These are phyloP conservation scores for Drosophila tripunctata DNA, from an alignment of 2,888 invertebrate genomes.

Conservation along the genomic window DNA sequence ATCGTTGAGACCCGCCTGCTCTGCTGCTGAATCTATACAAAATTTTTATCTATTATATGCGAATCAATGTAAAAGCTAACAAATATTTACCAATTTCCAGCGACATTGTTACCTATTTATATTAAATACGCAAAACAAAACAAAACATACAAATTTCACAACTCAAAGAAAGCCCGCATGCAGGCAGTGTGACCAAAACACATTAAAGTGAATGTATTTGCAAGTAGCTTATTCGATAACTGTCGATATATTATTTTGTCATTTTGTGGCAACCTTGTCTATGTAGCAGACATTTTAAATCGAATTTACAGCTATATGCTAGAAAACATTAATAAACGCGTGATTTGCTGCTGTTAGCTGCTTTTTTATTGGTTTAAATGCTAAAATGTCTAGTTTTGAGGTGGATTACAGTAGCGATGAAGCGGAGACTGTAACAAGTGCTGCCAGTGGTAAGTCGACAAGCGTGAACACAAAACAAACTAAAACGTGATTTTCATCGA, in stretches of 20 bases:
- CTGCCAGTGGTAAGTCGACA: conserved; percentile 35
- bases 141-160: neutral
- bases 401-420: conserved; percentile 33
- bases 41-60: neutral
- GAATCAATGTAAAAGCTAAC: neutral
- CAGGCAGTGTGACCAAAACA: neutral
- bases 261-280: conserved; percentile 1
- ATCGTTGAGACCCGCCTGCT: no score
- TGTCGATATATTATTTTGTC: neutral
- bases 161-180: neutral
- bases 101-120: neutral
- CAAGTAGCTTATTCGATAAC: neutral
- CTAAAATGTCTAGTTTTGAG: conserved; percentile 39
- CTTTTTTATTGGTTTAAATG: neutral
- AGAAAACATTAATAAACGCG: conserved; percentile 20
- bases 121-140: neutral
- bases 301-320: conserved; percentile 18
- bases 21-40: no score
- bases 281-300: conserved; percentile 5
- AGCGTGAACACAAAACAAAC: neutral
- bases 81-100: neutral
- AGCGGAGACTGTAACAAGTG: conserved; percentile 22
- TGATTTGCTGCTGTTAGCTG: neutral
- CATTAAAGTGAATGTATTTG: neutral
- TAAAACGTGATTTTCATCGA: neutral